phyloP scores from a whole-genome alignment of 53 echinoderm and acorn worm genomes.

The Crossaster papposus region DNA sequence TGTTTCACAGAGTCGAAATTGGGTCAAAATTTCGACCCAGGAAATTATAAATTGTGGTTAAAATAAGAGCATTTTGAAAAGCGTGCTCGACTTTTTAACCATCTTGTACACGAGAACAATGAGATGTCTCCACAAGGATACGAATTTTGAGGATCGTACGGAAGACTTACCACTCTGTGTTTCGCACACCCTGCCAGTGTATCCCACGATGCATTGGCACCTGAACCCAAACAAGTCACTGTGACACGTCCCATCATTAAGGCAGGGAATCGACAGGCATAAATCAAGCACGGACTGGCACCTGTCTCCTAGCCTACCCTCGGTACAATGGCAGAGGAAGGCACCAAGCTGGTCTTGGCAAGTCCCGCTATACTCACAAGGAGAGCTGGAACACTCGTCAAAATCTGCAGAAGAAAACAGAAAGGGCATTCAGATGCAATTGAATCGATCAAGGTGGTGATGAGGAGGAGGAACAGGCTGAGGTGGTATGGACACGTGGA shows the following conservation, averaged over 20 bases:
- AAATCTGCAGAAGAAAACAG: background rate
- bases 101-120: background rate
- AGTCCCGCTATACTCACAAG: conserved; percentile 27
- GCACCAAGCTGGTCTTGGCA: conserved; percentile 16
- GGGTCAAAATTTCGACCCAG: no score
- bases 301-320: conserved; percentile 40
- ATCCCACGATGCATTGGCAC: conserved; percentile 43
- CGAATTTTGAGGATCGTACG: background rate
- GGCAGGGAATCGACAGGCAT: conserved; percentile 37
- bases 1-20: no score
- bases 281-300: conserved; percentile 47
- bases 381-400: conserved; percentile 33
- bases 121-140: no score
- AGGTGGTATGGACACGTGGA: no score
- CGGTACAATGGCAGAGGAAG: conserved; percentile 45
- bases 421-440: background rate
- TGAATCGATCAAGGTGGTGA: background rate
- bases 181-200: conserved; percentile 50
- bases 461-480: background rate
- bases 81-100: no score
- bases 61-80: no score
- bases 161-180: conserved; percentile 42
- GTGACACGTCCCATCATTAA: conserved; percentile 48
- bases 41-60: no score
- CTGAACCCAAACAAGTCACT: conserved; percentile 11